Evolutionary conservation across 2,113 vertebrate genomes (phyloP).

Genomic region (Neotragus pygmaeus): DNA sequence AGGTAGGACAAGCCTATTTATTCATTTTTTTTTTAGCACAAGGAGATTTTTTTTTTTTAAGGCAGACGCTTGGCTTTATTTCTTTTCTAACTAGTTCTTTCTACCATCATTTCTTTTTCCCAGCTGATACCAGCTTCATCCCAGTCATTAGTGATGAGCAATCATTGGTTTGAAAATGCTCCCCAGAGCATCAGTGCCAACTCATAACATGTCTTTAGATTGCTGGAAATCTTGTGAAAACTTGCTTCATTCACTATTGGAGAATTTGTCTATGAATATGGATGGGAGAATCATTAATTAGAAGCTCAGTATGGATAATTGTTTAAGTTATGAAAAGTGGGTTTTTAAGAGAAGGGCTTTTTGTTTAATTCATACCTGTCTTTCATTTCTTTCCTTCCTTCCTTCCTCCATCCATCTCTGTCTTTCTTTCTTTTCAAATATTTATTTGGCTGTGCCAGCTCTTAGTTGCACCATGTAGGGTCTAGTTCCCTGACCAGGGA

Average conservation of each 20-base stretch:
- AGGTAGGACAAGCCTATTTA: not conserved
- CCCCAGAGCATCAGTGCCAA: not conserved
- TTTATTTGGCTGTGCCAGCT: not conserved
- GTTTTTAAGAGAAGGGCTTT: not conserved
- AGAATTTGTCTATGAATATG: not conserved
- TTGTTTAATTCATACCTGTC: not conserved
- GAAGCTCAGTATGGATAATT: not conserved
- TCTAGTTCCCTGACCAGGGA: not conserved
- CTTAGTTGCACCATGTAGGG: not conserved
- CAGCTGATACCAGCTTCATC: not conserved
- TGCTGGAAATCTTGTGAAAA: not conserved
- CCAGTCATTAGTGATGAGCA: not conserved
- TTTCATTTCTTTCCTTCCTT: not conserved
- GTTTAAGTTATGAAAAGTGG: not conserved
- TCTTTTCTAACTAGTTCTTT: not conserved
- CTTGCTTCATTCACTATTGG: not conserved
- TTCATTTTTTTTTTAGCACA: not conserved
- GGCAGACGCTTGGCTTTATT: not conserved
- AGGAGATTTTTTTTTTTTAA: not conserved
- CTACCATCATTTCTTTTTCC: not conserved
- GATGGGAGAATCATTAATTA: not conserved
- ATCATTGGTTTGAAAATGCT: not conserved
- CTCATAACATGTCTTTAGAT: not conserved
- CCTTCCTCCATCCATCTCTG: not conserved
- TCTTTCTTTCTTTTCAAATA: not conserved